Evolutionary conservation across 2,888 invertebrate species (phyloP), one percentile per base, ranked within the genome.

Genomic region (Caenorhabditis sp.): DNA sequence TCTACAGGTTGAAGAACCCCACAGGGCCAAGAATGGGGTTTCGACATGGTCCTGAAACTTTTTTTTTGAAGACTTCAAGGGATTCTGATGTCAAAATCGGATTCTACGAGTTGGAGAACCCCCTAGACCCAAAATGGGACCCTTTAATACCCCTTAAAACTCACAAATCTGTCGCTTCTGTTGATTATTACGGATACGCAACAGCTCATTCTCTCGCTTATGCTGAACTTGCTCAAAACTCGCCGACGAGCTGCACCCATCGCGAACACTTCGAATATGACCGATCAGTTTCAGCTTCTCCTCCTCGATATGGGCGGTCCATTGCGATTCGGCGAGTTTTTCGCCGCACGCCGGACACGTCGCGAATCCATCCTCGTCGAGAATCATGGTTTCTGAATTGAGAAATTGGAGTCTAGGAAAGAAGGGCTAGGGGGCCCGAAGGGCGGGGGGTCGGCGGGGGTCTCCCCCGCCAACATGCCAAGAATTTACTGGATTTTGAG

Each of bases 291-390:
- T 71, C n/a, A 63, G 53, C 63, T 77, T 78, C 59, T 84, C 84
- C 59, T 64, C 43, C 17, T 82, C 78, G 38, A 84, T 67, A 59
- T 84, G 84, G n/a, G 60, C 54, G 27, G 56, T 60, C 78, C 80
- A 84, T 53, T 80, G 71, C n/a, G 68, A 59, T 23, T 82, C 80
- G 17, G 71, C 58, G 7, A 84, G 56, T 59, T 78, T 80, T 25
- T 77, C 81, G 26, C 76, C 70, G 66, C 84, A 84, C 36, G 78
- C 71, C 23, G 84, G 83, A 57, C 84, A 84, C 2, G 79, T 77
- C 17, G 78, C 72, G 59, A 82, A 82, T 26, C 84, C 84, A 57
- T 83, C 78, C 50, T 80, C 80, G 59, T 83, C 84, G 57, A 79
- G 64, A 58, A 74, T 70, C 20, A 84, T 61, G 17, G 43, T 43